Evolutionary conservation across 2,797 vertebrate genomes (phyloP).

Genomic region (Xenops minutus): DNA sequence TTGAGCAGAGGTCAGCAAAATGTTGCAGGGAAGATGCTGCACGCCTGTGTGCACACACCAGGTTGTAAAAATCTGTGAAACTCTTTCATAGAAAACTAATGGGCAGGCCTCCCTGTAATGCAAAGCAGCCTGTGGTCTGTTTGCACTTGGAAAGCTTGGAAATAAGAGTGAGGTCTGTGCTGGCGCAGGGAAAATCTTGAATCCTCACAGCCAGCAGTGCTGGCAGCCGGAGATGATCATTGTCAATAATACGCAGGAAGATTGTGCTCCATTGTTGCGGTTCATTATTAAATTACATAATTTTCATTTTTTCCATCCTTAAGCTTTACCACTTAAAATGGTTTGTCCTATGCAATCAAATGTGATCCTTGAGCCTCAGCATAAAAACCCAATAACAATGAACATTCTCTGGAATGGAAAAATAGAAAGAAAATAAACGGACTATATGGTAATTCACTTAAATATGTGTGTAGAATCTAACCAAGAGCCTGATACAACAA

Average conservation of each 20-base stretch:
- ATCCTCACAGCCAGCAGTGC: slow-evolving; percentile 56
- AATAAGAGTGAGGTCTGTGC: slow-evolving; percentile 37
- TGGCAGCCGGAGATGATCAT: slow-evolving; percentile 61
- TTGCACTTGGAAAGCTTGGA: slow-evolving; percentile 53
- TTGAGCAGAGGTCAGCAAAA: not conserved
- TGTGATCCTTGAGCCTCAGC: slow-evolving; percentile 69
- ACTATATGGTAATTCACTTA: slow-evolving; percentile 60
- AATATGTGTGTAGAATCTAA: slow-evolving; percentile 57
- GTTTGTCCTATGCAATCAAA: slow-evolving; percentile 73
- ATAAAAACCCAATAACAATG: slow-evolving; percentile 61
- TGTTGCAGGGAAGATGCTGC: not conserved
- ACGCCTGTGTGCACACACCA: not conserved
- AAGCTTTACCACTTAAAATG: slow-evolving; percentile 71
- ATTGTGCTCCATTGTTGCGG: slow-evolving; percentile 63
- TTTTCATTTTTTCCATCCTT: slow-evolving; percentile 75
- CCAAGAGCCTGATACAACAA: slow-evolving; percentile 16
- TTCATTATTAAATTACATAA: slow-evolving; percentile 74
- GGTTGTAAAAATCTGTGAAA: slow-evolving; percentile 36
- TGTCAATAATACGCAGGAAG: slow-evolving; percentile 58
- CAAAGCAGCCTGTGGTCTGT: slow-evolving; percentile 54
- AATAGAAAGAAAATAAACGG: slow-evolving; percentile 56
- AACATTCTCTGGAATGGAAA: slow-evolving; percentile 65
- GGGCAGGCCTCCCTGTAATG: slow-evolving; percentile 39
- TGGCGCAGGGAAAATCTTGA: slow-evolving; percentile 41
- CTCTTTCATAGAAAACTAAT: slow-evolving; percentile 39